Base-by-base conservation (phyloP, 2,888 invertebrate species). In the Rhagophthalmus giganteus region DNA sequence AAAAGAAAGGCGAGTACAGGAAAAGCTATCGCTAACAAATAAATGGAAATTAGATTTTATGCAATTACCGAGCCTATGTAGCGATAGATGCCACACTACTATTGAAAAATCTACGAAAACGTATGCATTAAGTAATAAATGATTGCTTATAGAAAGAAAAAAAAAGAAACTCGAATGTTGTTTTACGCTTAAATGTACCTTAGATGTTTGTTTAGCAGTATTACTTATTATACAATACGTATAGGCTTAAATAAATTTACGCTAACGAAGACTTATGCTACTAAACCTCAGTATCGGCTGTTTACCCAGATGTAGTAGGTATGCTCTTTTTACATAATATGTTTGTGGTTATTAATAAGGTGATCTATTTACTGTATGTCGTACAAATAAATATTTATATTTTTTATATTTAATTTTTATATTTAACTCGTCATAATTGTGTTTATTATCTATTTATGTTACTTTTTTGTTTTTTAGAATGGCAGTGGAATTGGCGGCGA, bases 401-500 rank as follows among this genome's bases (percentile, higher is more conserved):
- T 64, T 66, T 62, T 66, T 63, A 65, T 25, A 50, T 54, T 55
- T 60, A 51, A 53, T 25, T 61, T 62, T 56, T 50, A 61, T n/a
- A 54, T 55, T 55, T 54, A 38, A 16, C 54, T 60, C 59, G 52
- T 58, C 50, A 51, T 56, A 39, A 58, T 73, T 75, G 75, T 75
- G 76, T 78, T 74, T 63, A 64, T 74, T 78, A 74, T 78, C 78
- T 80, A 78, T 76, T 74, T 65, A 69, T 74, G 72, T 74, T 71
- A 75, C 76, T 74, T 76, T 77, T 78, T 79, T 78, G 79, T 80
- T 83, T 81, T 83, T 87, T 86, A 91, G 91, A 92, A 90, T 84
- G 90, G 90, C 60, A 85, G 86, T 63, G 88, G 86, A 46, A 80
- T 87, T 57, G 88, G 86, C 55, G 86, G 86, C 51, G 91, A 91